Evolutionary conservation across 2,797 vertebrate species (phyloP), one percentile per base, ranked within the genome.

Genomic region (Eremophila alpestris): DNA sequence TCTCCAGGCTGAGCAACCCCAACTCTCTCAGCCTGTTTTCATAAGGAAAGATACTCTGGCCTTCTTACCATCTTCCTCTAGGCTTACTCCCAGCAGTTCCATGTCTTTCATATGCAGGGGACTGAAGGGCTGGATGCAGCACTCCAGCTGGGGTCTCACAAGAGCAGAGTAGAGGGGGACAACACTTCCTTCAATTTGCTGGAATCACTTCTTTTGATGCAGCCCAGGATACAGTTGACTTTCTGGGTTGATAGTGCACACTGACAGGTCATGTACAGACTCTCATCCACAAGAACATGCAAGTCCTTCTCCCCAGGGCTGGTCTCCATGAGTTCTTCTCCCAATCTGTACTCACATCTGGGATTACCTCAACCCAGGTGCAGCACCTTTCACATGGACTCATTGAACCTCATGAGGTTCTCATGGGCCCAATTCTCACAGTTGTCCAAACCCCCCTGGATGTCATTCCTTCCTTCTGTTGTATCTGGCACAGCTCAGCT

Each of bases 341-440:
- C 21, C n/a, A 32, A 15, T 58, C 34, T 59, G 6, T 46, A 32
- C 6, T 65, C 40, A 20, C 19, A 10, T 21, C 30, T 30, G 45
- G 51, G 26, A 52, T 64, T 64, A 17, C 17, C 21, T 12, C 23
- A 29, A 58, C 18, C 9, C 29, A 27, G 21, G 2, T 23, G 12
- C 12, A 70, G 12, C 51, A 46, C 51, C 34, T 34, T 69, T 36
- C 11, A 41, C 7, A 2, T 26, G 56, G 16, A 56, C 56, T 63
- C 22, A 24, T 6, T 52, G 21, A 36, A 46, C 15, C 6, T 71
- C 18, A 40, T 32, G 30, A 32, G 21, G 15, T 46, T 51, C 34
- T 59, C 0, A 0, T 59, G 40, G 4, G 16, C 11, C 46, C 27
- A 32, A 13, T 41, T 24, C 52, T 54, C 40, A 36, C 18, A 41